Evolutionary conservation across 2,888 invertebrate genomes (phyloP), one percentile per base, ranked within the genome.

Genomic region (Lasius platythorax): DNA sequence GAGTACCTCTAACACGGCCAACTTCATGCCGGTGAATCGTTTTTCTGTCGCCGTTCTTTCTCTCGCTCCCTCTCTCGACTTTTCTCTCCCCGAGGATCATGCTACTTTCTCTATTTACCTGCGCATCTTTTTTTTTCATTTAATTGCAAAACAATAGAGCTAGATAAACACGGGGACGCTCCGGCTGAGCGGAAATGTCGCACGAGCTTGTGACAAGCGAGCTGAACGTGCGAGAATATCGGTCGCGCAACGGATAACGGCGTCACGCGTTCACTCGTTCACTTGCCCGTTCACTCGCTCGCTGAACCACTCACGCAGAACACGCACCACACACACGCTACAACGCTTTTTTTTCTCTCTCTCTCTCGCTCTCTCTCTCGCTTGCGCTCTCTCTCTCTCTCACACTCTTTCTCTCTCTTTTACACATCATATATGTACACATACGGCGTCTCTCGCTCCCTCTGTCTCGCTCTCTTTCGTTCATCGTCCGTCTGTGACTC

Each of bases 121-220:
- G 58, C 43, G 18, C 75, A 15, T 12, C 3, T 12, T 30, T 40
- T 2, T 2, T 15, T 43, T 43, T 1, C 18, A 23, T 64, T 66
- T 43, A 43, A 23, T 3, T 30, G 15, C 40, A 15, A 2, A 43
- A 43, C 3, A 18, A 37, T 3, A 30, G 18, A 30, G 9, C 3
- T 9, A 11, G 12, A 28, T 12, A 18, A 85, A 86, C 83, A 79
- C 67, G 76, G 75, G 50, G 74, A 64, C 50, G 87, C 79, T 82
- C 84, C 87, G 88, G 87, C 70, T 92, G 92, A 23, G 92, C 93
- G 93, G 94, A 94, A 93, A 92, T 93, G 74, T 90, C 89, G 23
- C 23, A 23, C 23, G 23, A 68, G 43, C 89, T 53, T n/a, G 91
- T 92, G 93, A 93, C 93, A 92, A 93, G 92, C 91, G 91, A 75